These are phyloP conservation scores for Drosophila insularis DNA, from an alignment of 1,140 invertebrate species.

Conservation along the genomic window DNA sequence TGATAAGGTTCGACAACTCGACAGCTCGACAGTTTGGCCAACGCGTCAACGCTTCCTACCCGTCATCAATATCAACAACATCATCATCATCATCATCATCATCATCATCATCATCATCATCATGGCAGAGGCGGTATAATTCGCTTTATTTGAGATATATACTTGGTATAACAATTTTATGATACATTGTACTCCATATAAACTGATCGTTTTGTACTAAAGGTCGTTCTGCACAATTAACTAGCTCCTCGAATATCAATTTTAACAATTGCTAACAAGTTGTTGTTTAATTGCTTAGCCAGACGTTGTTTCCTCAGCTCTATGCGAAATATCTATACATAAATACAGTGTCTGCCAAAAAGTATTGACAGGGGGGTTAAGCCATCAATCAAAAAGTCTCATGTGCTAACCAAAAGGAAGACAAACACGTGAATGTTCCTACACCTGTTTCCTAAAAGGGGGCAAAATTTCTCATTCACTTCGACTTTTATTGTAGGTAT, in stretches of 20 bases:
- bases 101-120: background rate
- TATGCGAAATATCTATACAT: background rate
- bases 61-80: background rate
- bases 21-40: too few species aligned
- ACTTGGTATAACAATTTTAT: background rate
- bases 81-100: background rate
- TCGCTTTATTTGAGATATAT: constrained; percentile 14
- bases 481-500: background rate
- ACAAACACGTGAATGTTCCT: background rate
- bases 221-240: constrained; percentile 35
- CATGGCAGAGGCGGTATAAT: background rate
- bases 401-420: too few species aligned
- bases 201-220: constrained; percentile 32
- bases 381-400: background rate
- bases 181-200: background rate
- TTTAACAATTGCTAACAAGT: constrained; percentile 21
- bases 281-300: background rate
- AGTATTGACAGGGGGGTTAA: too few species aligned
- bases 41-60: background rate
- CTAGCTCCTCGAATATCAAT: constrained; percentile 41
- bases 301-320: background rate
- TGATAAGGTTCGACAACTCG: background rate
- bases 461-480: background rate
- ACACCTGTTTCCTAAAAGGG: too few species aligned
- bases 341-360: too few species aligned